Conservation (phyloP, 2,113 vertebrate species). For the Pterocles burchelli region DNA sequence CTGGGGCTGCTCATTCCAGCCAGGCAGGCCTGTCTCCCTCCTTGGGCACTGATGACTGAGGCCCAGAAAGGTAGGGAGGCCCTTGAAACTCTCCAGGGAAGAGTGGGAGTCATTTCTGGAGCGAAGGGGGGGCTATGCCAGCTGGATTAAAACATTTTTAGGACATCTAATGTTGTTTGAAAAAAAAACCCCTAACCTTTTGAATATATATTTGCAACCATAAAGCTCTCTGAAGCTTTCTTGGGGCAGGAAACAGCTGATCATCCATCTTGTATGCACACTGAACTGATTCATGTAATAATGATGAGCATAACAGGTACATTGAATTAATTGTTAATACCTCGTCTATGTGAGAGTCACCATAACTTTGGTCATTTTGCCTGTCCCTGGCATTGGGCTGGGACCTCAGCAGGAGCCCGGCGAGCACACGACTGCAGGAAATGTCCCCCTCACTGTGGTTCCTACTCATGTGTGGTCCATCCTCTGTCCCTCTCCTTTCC, state of each 20-base stretch:
- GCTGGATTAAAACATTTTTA: not conserved
- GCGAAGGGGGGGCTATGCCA: not conserved
- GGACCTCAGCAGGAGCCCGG: not conserved
- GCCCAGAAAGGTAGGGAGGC: not conserved
- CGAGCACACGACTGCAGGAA: rapidly evolving
- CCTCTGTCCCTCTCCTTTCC: not conserved
- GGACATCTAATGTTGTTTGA: not conserved
- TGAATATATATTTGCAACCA: not conserved
- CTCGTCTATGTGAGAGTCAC: not conserved
- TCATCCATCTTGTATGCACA: not conserved
- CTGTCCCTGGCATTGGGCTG: rapidly evolving
- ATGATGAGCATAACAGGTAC: not conserved
- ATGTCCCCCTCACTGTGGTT: rapidly evolving
- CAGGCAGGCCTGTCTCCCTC: not conserved
- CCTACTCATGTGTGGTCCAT: rapidly evolving
- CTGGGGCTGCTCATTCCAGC: not conserved
- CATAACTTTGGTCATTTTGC: not conserved
- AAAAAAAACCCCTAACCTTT: rapidly evolving
- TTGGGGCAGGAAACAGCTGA: not conserved
- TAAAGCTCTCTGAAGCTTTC: not conserved
- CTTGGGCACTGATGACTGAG: not conserved
- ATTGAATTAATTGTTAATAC: not conserved
- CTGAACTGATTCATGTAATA: not conserved
- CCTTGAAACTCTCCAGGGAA: not conserved
- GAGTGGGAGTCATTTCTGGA: not conserved